These are phyloP conservation scores for Lasaia peninsularis DNA, from an alignment of 1,140 invertebrate species.

Conservation along the genomic window DNA sequence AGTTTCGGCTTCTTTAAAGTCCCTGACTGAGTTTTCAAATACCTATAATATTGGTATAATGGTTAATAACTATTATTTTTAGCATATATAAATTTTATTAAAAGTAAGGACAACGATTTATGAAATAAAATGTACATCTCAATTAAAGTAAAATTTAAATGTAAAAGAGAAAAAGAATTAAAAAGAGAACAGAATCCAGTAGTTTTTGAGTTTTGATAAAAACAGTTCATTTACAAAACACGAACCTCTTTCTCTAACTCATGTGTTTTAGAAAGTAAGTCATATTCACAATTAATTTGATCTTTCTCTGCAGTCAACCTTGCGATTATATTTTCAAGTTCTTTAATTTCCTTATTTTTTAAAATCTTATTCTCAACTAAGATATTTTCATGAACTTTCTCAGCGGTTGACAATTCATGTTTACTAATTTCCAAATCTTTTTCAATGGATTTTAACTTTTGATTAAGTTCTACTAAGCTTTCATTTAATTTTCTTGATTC, in stretches of 20 bases:
- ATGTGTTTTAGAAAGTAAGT: conserved; percentile 32
- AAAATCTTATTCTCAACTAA: neutral
- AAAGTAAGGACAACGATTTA: too few relatives aligned
- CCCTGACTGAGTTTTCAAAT: conserved; percentile 40
- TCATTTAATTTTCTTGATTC: neutral
- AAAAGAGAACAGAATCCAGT: neutral
- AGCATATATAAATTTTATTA: conserved; percentile 12
- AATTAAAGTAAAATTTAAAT: too few relatives aligned
- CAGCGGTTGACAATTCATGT: neutral
- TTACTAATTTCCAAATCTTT: conserved; percentile 30
- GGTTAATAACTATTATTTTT: conserved; percentile 19
- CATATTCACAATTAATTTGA: conserved; percentile 35
- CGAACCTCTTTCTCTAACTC: conserved; percentile 52
- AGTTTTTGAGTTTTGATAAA: neutral
- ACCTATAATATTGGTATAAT: conserved; percentile 38
- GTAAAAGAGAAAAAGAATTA: neutral
- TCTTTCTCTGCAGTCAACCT: conserved; percentile 36
- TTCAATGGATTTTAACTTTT: conserved; percentile 3
- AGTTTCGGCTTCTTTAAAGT: conserved; percentile 33
- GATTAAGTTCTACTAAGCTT: neutral
- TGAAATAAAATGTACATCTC: too few relatives aligned
- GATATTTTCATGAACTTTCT: neutral
- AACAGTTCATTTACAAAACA: conserved; percentile 16
- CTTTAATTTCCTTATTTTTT: neutral
- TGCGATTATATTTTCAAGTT: neutral